Base-by-base conservation (phyloP, 2,797 vertebrate species). In the Enteromius thamalakanensis region DNA sequence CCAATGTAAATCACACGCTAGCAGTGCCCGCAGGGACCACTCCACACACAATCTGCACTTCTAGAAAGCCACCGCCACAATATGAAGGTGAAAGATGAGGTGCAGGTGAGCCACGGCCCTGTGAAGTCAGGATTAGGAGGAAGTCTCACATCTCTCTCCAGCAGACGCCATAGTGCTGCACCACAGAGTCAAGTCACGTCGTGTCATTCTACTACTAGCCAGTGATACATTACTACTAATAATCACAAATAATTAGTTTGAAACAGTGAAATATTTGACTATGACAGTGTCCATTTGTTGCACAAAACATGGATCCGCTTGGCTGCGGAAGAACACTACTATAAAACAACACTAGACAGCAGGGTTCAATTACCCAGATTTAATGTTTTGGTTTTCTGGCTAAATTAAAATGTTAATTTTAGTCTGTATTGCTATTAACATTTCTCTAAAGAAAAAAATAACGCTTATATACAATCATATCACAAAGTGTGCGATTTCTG, bases 31-130 rank as follows among this genome's bases (percentile, higher is more conserved):
- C 12, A 51, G 77, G 17, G 32, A 51, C 12, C 49, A 4, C 47
- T 40, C 78, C 47, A 32, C 37, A 55, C 11, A 21, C 67, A 60
- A 58, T 58, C 51, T 15, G 51, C 53, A 72, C 68, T 32, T 62
- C 68, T 29, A 17, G 67, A 71, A 62, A 47, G 40, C n/a, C 19
- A 62, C 26, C 4, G 14, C 8, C 69, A 49, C 23, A 5, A 29
- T 29, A 49, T 19, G 42, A 49, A 29, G 69, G 45, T 71, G 69
- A 71, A 71, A 49, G 69, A 71, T 49, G 69, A 71, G 45, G 42
- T 12, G 34, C 19, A 40, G 65, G 34, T 40, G 65, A 68, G 65
- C 60, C 1, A 29, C 60, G 2, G 60, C 14, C 26, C 60, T 62
- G 60, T 67, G 64, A 45, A 49, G 65, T 68, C 45, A 11, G 15